Conservation (phyloP, 2,113 vertebrate species). For the Acanthisitta chloris region DNA sequence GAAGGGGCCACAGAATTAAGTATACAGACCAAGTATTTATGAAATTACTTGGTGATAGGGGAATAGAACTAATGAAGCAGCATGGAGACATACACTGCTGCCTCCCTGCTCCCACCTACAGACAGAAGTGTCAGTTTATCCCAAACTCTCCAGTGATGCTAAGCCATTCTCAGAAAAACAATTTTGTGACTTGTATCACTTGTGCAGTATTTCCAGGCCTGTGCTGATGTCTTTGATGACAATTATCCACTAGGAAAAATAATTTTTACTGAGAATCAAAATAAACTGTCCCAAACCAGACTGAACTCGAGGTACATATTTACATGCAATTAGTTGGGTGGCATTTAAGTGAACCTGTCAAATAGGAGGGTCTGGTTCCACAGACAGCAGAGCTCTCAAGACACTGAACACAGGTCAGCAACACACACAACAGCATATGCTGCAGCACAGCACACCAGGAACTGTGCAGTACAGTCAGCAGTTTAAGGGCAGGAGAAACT, state of each 20-base stretch:
- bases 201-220: not conserved
- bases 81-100: accelerated
- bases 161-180: not conserved
- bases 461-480: not conserved
- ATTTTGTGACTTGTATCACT: not conserved
- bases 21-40: not conserved
- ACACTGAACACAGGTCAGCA: not conserved
- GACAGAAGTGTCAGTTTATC: not conserved
- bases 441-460: not conserved
- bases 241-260: not conserved
- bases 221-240: not conserved
- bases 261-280: not conserved
- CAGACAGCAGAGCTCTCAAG: not conserved
- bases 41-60: not conserved
- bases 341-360: not conserved
- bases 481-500: constrained; percentile 1
- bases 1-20: not conserved
- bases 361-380: not conserved
- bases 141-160: not conserved
- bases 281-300: not conserved
- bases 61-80: not conserved
- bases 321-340: not conserved
- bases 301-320: not conserved
- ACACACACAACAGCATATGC: not conserved
- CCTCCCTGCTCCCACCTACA: not conserved